Evolutionary conservation across 2,113 vertebrate species (phyloP).

Genomic region (Craseonycteris thonglongyai): DNA sequence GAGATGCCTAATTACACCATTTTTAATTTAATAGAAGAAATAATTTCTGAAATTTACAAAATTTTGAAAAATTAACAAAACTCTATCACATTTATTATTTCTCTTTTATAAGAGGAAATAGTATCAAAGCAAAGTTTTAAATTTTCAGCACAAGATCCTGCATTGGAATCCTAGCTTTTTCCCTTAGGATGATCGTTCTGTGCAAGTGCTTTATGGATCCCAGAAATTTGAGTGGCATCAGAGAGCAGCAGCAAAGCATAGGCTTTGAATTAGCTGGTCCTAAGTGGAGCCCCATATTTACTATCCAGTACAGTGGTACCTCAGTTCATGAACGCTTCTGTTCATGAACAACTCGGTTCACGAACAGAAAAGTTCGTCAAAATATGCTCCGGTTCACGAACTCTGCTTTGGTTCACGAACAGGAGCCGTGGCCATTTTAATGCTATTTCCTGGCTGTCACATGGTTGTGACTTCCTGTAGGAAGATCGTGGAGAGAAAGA

Average conservation of each 20-base stretch:
- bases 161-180: not conserved
- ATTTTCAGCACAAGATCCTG: not conserved
- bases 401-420: too few species aligned
- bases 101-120: not conserved
- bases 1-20: not conserved
- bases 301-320: not conserved
- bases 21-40: not conserved
- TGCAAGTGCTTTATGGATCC: not conserved
- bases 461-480: too few species aligned
- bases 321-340: too few species aligned
- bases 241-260: not conserved
- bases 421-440: too few species aligned
- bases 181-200: not conserved
- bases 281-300: not conserved
- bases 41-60: not conserved
- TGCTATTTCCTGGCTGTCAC: too few species aligned
- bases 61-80: not conserved
- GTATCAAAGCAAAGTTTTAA: not conserved
- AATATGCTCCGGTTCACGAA: too few species aligned
- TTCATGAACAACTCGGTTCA: too few species aligned
- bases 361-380: too few species aligned
- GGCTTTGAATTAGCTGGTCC: not conserved
- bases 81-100: not conserved
- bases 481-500: too few species aligned
- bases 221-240: not conserved